These are phyloP conservation scores for Ellobium chinense DNA, from an alignment of 2,888 invertebrate species.

Conservation along the genomic window DNA sequence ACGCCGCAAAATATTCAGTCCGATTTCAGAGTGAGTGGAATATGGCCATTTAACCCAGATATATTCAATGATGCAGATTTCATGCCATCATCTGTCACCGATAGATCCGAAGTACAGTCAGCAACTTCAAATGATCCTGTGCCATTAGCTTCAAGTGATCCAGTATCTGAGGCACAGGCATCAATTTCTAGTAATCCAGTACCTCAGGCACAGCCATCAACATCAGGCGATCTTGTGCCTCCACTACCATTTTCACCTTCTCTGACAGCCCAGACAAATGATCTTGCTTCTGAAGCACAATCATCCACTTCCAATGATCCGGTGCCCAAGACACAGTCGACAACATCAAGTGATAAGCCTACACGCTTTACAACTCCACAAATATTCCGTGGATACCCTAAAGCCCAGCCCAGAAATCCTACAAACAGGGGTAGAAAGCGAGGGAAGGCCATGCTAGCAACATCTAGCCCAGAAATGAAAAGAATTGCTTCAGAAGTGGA, in stretches of 20 bases:
- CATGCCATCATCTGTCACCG: constrained; percentile 29
- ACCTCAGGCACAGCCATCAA: neutral
- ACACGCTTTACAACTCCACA: neutral
- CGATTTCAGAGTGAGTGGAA: constrained; percentile 20
- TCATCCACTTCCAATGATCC: no score
- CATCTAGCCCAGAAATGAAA: neutral
- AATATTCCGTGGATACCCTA: neutral
- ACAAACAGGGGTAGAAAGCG: neutral
- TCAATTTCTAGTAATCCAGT: neutral
- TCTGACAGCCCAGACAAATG: neutral
- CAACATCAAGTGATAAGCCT: neutral
- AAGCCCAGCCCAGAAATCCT: neutral
- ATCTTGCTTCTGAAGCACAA: neutral
- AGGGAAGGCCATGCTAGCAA: neutral
- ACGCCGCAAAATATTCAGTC: constrained; percentile 20
- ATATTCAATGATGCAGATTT: constrained; percentile 28
- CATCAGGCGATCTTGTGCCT: neutral
- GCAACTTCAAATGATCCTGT: neutral
- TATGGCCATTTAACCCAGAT: constrained; percentile 36
- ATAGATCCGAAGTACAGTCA: neutral
- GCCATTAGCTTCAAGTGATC: neutral
- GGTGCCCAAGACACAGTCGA: neutral
- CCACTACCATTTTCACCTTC: neutral
- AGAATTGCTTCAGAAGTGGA: neutral
- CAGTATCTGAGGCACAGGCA: neutral